phyloP scores from a whole-genome alignment of 2,888 invertebrate species.

The Zele albiditarsus region DNA sequence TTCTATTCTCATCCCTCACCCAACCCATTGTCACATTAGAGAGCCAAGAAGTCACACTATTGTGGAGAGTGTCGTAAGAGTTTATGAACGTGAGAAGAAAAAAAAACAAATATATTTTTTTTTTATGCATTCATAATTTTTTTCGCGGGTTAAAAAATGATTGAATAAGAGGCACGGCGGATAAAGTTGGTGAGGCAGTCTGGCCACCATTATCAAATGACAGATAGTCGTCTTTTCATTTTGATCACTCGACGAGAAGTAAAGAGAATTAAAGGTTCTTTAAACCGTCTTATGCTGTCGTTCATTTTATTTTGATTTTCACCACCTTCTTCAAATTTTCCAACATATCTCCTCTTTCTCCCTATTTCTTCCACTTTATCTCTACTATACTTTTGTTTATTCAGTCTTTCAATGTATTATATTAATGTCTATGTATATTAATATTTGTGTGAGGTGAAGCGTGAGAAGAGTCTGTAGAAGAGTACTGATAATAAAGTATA shows the following conservation, averaged over 20 bases:
- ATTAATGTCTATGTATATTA: not conserved
- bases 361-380: not conserved
- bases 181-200: constrained; percentile 14
- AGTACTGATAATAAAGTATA: constrained; percentile 51
- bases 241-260: constrained; percentile 67
- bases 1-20: constrained; percentile 46
- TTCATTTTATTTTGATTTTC: constrained; percentile 26
- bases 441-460: constrained; percentile 4
- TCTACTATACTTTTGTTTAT: constrained; percentile 28
- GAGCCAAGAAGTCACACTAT: constrained; percentile 9
- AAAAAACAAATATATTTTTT: constrained; percentile 11
- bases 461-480: constrained; percentile 23
- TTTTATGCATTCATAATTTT: constrained; percentile 22
- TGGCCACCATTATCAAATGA: constrained; percentile 61
- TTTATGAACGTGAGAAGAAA: constrained; percentile 5
- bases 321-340: not conserved
- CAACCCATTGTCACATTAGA: constrained; percentile 36
- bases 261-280: constrained; percentile 69
- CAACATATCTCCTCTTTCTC: not conserved
- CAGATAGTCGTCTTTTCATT: constrained; percentile 71
- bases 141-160: constrained; percentile 18
- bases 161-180: not conserved
- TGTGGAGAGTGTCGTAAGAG: constrained; percentile 12
- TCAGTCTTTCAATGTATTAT: not conserved
- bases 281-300: constrained; percentile 32